These are phyloP conservation scores for Petrocephalus schoutedeni DNA, from an alignment of 2,797 vertebrate genomes.

Conservation along the genomic window DNA sequence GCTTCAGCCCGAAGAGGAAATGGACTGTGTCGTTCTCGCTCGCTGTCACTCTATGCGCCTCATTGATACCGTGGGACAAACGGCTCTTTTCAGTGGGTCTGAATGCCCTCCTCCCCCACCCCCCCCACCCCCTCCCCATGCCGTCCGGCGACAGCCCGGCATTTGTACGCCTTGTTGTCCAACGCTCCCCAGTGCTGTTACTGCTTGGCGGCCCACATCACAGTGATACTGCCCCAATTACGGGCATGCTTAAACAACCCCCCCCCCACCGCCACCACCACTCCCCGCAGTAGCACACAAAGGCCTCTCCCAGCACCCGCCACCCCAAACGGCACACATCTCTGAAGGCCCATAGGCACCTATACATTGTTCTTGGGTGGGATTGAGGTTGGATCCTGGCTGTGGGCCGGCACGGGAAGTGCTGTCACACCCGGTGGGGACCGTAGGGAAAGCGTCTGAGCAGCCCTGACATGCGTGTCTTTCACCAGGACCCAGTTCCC, in stretches of 20 bases:
- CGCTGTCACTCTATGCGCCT: background rate
- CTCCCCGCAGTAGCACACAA: background rate
- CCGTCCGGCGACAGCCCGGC: conserved; percentile 29
- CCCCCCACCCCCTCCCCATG: background rate
- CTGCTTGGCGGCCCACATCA: background rate
- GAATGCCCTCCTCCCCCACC: background rate
- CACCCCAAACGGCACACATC: background rate
- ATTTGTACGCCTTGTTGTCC: conserved; percentile 12
- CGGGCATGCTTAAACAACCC: background rate
- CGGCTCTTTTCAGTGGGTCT: conserved; percentile 33
- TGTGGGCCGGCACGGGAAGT: background rate
- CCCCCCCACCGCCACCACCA: background rate
- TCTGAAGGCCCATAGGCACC: background rate
- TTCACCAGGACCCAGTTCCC: background rate
- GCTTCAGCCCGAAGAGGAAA: background rate
- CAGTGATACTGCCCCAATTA: background rate
- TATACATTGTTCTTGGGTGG: background rate
- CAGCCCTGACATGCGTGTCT: too few species aligned
- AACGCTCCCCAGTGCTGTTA: background rate
- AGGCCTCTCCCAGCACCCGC: background rate
- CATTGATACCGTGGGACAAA: conserved; percentile 38
- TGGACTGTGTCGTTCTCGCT: background rate
- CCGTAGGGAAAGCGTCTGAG: background rate
- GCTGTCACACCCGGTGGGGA: background rate
- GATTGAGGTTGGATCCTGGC: background rate